Evolutionary conservation across 1,140 invertebrate species (phyloP), one percentile per base, ranked within the genome.

Genomic region (Sminthurides bifidus): DNA sequence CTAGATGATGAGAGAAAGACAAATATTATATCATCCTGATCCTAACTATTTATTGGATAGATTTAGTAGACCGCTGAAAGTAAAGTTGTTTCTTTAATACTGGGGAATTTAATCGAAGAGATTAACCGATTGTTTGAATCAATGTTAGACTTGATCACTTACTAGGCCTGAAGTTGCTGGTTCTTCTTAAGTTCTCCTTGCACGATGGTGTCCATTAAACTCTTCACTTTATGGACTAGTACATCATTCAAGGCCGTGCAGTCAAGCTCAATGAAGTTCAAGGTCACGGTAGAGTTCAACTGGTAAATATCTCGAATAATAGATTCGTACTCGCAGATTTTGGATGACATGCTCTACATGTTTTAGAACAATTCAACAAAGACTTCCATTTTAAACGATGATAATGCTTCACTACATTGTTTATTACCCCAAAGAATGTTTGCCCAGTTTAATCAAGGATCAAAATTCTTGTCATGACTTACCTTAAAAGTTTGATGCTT

Each of bases 221-320:
- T 74, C 54, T 81, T 69, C 4, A 88, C 74, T 54, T 80, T 79
- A 60, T 79, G 73, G 60, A 79, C 75, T 61, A 92, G 73, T 41
- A 76, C 74, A 64, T 85, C 77, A 68, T 91, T 92, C 43, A 91
- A 72, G 45, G 71, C 69, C 2, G 74, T 72, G 69, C 86, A 83
- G 75, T 89, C 80, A 65, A 87, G 70, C 76, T 81, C 78, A 63
- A 85, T 71, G 72, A 87, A 75, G 74, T 91, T 87, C 12, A 87
- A 69, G 1, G 82, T 80, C 31, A 87, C 78, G 66, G 80, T 73
- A 44, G 78, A 75, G 38, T 80, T 74, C 57, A 87, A 75, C 63
- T 78, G 73, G 57, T 75, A 74, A 48, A 86, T 79, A 69, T 86
- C 81, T 65, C 81, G 74, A 60, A 80, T 81, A 15, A 87, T 66